phyloP scores from a whole-genome alignment of 2,797 vertebrate species.

The Cynopterus sphinx region DNA sequence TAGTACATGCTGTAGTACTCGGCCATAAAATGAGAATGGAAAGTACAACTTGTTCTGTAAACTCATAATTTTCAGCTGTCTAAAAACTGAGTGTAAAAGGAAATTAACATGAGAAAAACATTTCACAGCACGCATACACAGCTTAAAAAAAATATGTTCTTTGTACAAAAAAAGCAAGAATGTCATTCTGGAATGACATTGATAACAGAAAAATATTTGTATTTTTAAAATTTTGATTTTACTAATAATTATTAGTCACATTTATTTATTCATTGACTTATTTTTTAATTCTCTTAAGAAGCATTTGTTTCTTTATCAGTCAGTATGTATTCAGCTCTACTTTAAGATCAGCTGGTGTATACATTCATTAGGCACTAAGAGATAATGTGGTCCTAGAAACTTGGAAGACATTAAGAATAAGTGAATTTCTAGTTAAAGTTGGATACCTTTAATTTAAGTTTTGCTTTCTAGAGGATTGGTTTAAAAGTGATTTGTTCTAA shows the following conservation, averaged over 20 bases:
- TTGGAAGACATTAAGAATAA: background rate
- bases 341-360: background rate
- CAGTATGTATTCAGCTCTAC: background rate
- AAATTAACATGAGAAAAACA: conserved; percentile 65
- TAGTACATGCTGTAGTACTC: conserved; percentile 62
- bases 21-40: conserved; percentile 66
- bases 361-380: background rate
- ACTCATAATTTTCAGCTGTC: conserved; percentile 48
- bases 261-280: conserved; percentile 3
- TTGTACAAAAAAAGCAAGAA: conserved; percentile 1
- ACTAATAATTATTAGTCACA: background rate
- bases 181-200: conserved; percentile 19
- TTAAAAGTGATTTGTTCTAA: background rate
- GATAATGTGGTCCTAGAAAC: background rate
- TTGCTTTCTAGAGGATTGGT: background rate
- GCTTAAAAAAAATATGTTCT: conserved; percentile 37
- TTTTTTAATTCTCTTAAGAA: background rate
- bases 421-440: background rate
- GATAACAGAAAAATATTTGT: conserved; percentile 7
- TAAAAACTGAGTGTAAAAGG: background rate
- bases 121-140: background rate
- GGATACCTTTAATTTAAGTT: background rate
- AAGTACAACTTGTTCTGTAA: conserved; percentile 70
- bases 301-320: background rate
- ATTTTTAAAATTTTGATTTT: background rate